Evolutionary conservation across 2,113 vertebrate genomes (phyloP), one percentile per base, ranked within the genome.

Genomic region (Dromiciops gliroides): DNA sequence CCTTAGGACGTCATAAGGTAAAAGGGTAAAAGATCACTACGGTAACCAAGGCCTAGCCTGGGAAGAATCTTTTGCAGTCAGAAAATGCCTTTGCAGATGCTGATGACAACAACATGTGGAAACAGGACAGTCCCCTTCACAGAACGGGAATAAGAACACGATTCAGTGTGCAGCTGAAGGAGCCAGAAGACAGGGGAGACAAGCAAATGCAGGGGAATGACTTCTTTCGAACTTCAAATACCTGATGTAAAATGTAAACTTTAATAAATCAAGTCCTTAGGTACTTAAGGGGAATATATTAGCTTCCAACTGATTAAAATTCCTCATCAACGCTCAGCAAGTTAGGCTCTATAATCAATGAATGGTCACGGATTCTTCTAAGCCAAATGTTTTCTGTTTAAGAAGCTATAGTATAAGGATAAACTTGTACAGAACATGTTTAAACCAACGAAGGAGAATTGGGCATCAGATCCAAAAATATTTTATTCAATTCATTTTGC

Each of bases 241-340:
- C 50, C 47, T 60, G 6, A 96, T 92, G 92, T 95, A 95, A 26
- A 94, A 96, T 49, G 89, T 96, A 83, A 90, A 94, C 91, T n/a
- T 95, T 49, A 92, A 96, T 94, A 67, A n/a, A 50, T 92, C 90
- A 60, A 92, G 51, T 26, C 88, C 94, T 92, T 75, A 88, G 0
- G 10, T 90, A 51, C 93, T 91, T 95, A 89, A 89, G 96, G 48
- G 1, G 56, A 49, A 91, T 90, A 23, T 47, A n/a, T 93, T 93
- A 28, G 0, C 90, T 94, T 60, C 53, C 95, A 93, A 50, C 89
- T 56, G 3, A 95, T 96, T 97, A 91, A 96, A 97, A 97, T 92
- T 92, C 93, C 89, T 95, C 67, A 89, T 60, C 52, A 94, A 95
- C 50, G 51, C 0, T 6, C 60, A 28, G 31, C 90, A 89, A 94